A percentile compares a stretch with the other conserved stretches of the same genome.
These are phyloP conservation scores for Solenopsis invicta DNA, from an alignment of 1,140 invertebrate species.

Conservation along the genomic window DNA sequence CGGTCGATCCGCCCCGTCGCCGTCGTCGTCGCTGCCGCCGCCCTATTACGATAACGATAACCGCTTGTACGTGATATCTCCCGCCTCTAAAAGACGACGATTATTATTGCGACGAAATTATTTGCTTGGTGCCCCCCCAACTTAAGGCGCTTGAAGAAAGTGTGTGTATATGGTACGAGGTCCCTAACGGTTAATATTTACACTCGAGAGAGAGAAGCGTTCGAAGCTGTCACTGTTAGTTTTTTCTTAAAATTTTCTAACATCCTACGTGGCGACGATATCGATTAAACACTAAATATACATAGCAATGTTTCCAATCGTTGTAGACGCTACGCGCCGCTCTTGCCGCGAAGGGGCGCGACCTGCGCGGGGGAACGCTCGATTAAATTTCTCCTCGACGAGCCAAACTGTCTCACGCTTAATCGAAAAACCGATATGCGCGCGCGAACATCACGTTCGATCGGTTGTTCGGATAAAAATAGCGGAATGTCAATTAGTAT, in stretches of 20 bases:
- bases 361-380: slow-evolving; percentile 32
- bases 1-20: slow-evolving; percentile 17
- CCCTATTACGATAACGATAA: slow-evolving; percentile 53
- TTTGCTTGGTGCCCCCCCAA: slow-evolving; percentile 72
- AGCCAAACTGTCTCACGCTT: slow-evolving; percentile 58
- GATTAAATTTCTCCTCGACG: slow-evolving; percentile 64
- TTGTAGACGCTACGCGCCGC: slow-evolving; percentile 80
- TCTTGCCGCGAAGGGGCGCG: slow-evolving; percentile 2
- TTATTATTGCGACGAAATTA: slow-evolving; percentile 76
- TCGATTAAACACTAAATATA: slow-evolving; percentile 79
- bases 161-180: slow-evolving; percentile 69
- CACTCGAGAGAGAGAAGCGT: slow-evolving; percentile 76
- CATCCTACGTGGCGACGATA: slow-evolving; percentile 74
- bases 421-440: slow-evolving; percentile 55
- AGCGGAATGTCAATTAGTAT: slow-evolving; percentile 58
- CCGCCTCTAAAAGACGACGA: slow-evolving; percentile 65
- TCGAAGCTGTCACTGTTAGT: slow-evolving; percentile 76
- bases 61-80: slow-evolving; percentile 51
- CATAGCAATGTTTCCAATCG: slow-evolving; percentile 78
- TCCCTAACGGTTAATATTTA: slow-evolving; percentile 79
- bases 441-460: background rate
- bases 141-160: slow-evolving; percentile 76
- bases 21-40: background rate
- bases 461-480: slow-evolving; percentile 38
- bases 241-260: slow-evolving; percentile 64